Evolutionary conservation across 2,888 invertebrate genomes (phyloP), one percentile per base, ranked within the genome.

Genomic region (Mythimna pallens): DNA sequence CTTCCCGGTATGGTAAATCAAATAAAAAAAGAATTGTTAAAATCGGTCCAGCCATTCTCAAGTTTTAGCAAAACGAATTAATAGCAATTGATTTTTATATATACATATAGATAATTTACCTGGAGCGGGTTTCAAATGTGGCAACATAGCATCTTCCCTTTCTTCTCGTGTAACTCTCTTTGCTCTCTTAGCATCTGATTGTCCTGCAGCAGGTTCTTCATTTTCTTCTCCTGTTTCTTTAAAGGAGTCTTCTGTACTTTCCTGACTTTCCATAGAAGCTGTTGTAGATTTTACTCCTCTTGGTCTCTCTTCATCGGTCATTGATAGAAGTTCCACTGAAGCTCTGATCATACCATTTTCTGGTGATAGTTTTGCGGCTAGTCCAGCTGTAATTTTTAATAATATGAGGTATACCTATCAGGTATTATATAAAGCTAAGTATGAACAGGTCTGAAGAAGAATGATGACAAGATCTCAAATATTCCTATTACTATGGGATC

Each of bases 271-370:
- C 66, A 87, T 82, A 47, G 92, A 86, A 50, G 81, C 81, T 73
- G 89, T 85, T 73, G 89, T 85, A 20, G 77, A 57, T 83, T 96
- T 95, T 7, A 93, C 92, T 7, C 97, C 97, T 78, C 97, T 96
- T 1, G 98, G 98, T 81, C 98, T 95, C 66, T 98, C 97, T 54
- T 97, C 97, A 94, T 98, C 97, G n/a, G 97, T 96, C 86, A 97
- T 98, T 10, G 97, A 97, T 84, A 98, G 95, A 50, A 99, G 96
- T 90, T 99, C 98, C 30, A 98, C 96, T 68, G 98, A 98, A 30
- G 99, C 98, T 81, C 97, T 96, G 72, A 99, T 98, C 70, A 97
- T 97, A 73, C 98, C 98, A 89, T 97, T 97, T 76, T 97, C 94
- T 10, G 99, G 99, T 50, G 97, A 97, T 67, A 98, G 93, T 87